Evolutionary conservation across 1,140 invertebrate genomes (phyloP), one percentile per base, ranked within the genome.

Genomic region (Harpegnathos saltator): DNA sequence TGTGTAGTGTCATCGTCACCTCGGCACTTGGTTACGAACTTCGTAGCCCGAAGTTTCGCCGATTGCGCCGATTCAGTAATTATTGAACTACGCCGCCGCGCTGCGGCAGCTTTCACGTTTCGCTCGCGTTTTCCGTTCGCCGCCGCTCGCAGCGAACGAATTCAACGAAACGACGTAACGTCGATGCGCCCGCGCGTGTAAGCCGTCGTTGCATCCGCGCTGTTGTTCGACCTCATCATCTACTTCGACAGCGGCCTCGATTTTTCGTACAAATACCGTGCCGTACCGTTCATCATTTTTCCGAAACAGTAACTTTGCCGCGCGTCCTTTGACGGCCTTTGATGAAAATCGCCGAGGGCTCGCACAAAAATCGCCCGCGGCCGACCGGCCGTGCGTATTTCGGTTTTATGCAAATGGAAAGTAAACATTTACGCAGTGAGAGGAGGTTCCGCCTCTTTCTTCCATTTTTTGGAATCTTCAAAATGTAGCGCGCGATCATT

Each of bases 31-130:
- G 38, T 69, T 78, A 56, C 33, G 12, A 68, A 68, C 19, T 52
- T 68, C 7, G 9, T 1, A 14, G 38, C 9, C 44, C 22, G 0
- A 58, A 78, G 52, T 80, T 69, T 58, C 52, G 19, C 38, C 75
- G 50, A 78, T 78, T 38, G 50, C 22, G 63, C 4, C 52, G 65
- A 80, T 71, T 80, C 52, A 71, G 33, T n/a, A 80, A 71, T 80
- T 80, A 80, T 80, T 24, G 38, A 80, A 58, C 33, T 58, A 48
- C n/a, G n/a, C 38, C 38, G 11, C 38, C 14, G 48, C 9, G 22
- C 11, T n/a, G 15, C n/a, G 2, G 12, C n/a, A 38, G 26, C 29
- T 73, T 9, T 72, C 19, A 7, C 44, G 38, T 50, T 62, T 29
- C 15, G n/a, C n/a, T n/a, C 48, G 7, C 17, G 29, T 7, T 38